A percentile compares a stretch with the other conserved stretches of the same genome.
phyloP scores from a whole-genome alignment of 2,888 invertebrate genomes.

The Lissocephala sabroskyi region DNA sequence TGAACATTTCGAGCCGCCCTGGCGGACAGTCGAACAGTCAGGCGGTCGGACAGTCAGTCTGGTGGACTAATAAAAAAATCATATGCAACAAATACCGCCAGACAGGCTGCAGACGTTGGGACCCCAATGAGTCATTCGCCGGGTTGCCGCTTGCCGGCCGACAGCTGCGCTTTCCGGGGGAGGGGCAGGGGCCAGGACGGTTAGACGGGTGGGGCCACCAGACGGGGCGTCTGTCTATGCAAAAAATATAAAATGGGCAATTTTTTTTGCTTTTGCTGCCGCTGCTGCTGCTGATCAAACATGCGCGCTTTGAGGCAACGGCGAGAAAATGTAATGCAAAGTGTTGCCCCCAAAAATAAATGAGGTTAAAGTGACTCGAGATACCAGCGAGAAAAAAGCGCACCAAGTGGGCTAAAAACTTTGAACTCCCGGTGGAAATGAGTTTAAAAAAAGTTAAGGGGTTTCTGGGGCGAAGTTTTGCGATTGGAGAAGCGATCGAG shows the following conservation, averaged over 20 bases:
- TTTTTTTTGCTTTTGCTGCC: conserved; percentile 6
- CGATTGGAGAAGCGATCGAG: no score
- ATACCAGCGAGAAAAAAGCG: no score
- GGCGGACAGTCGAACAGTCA: conserved; percentile 17
- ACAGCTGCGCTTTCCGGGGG: conserved; percentile 56
- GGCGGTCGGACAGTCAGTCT: no score
- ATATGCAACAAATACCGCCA: conserved; percentile 53
- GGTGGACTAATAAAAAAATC: conserved; percentile 62
- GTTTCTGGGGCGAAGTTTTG: no score
- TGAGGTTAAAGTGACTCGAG: no score
- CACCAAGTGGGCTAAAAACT: no score
- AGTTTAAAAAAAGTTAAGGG: no score
- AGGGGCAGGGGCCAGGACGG: no score
- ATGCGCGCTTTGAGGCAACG: conserved; percentile 43
- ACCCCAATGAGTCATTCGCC: conserved; percentile 48
- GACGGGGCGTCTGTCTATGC: background rate
- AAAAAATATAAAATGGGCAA: conserved; percentile 27
- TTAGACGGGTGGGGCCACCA: conserved; percentile 1
- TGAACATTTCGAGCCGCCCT: conserved; percentile 40
- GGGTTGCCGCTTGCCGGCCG: conserved; percentile 16
- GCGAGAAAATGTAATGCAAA: conserved; percentile 28
- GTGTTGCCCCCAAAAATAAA: no score
- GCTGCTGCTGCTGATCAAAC: conserved; percentile 26
- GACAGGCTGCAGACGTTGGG: conserved; percentile 34
- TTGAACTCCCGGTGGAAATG: no score